Percentiles rank a stretch among this genome's conserved stretches.
Conservation (phyloP, 2,113 vertebrate species). For the Pogona vitticeps region DNA sequence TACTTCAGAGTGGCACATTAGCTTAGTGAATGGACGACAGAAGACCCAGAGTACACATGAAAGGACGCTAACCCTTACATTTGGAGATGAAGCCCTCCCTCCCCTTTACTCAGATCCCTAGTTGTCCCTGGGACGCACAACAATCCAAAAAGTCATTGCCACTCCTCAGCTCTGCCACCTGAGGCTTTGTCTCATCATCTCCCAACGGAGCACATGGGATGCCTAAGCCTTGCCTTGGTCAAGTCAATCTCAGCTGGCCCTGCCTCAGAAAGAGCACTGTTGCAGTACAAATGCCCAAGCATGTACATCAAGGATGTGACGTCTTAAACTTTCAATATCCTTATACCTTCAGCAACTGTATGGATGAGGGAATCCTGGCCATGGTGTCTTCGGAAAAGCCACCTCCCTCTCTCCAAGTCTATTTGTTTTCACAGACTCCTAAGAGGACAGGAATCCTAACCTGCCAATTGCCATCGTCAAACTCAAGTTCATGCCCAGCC, state of each 20-base stretch:
- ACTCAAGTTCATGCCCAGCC: not conserved
- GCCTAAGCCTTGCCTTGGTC: not conserved
- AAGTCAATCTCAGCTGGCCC: not conserved
- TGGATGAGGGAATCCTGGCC: not conserved
- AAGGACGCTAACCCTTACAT: too few species aligned
- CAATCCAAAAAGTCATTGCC: not conserved
- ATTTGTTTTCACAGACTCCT: not conserved
- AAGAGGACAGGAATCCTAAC: not conserved
- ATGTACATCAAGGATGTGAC: not conserved
- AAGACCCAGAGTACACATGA: too few species aligned
- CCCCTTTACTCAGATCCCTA: too few species aligned
- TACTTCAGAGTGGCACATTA: not conserved
- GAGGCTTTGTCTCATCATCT: not conserved
- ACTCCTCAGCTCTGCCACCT: not conserved
- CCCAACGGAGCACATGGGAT: not conserved
- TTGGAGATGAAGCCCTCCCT: too few species aligned
- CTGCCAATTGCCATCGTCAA: not conserved
- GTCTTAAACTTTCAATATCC: not conserved
- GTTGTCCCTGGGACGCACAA: too few species aligned
- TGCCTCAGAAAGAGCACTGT: not conserved
- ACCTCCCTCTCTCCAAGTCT: not conserved
- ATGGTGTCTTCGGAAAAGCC: not conserved
- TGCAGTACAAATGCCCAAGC: not conserved
- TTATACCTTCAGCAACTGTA: not conserved
- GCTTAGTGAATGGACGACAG: not conserved